phyloP scores from a whole-genome alignment of 2,888 invertebrate species.

The Saturnia pavonia region DNA sequence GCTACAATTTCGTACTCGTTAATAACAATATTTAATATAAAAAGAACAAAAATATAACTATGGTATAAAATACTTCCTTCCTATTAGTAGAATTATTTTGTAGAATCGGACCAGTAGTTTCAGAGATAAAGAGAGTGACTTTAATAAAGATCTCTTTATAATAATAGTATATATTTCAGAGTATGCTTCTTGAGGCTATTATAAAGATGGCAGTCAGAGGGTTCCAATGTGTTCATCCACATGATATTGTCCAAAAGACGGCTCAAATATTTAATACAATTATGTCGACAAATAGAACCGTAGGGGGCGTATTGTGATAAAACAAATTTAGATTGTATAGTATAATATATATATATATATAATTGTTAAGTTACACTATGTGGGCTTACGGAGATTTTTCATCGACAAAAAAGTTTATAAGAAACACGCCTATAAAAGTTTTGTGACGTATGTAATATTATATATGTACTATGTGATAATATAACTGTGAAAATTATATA shows the following conservation, averaged over 20 bases:
- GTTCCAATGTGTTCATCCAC: conserved; percentile 58
- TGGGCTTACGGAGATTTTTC: conserved; percentile 4
- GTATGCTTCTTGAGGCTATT: conserved; percentile 11
- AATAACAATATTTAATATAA: too few species aligned
- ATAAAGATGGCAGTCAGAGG: conserved; percentile 40
- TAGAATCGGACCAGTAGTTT: too few species aligned
- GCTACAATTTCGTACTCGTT: neutral
- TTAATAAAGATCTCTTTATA: too few species aligned
- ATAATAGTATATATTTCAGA: neutral
- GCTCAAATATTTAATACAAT: conserved; percentile 50
- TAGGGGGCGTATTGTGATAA: conserved; percentile 59
- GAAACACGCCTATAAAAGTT: neutral
- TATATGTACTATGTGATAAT: neutral
- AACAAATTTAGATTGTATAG: conserved; percentile 47
- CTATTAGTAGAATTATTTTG: too few species aligned
- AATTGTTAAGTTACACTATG: conserved; percentile 28
- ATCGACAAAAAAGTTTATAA: neutral
- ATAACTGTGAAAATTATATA: neutral
- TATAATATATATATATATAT: conserved; percentile 25
- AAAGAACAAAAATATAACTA: too few species aligned
- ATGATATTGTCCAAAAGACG: conserved; percentile 44
- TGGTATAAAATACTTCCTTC: too few species aligned
- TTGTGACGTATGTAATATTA: neutral
- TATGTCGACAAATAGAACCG: conserved; percentile 41
- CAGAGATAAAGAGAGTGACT: too few species aligned